These are phyloP conservation scores for Paedocypris sp. DNA, from an alignment of 2,113 vertebrate genomes.

Conservation along the genomic window DNA sequence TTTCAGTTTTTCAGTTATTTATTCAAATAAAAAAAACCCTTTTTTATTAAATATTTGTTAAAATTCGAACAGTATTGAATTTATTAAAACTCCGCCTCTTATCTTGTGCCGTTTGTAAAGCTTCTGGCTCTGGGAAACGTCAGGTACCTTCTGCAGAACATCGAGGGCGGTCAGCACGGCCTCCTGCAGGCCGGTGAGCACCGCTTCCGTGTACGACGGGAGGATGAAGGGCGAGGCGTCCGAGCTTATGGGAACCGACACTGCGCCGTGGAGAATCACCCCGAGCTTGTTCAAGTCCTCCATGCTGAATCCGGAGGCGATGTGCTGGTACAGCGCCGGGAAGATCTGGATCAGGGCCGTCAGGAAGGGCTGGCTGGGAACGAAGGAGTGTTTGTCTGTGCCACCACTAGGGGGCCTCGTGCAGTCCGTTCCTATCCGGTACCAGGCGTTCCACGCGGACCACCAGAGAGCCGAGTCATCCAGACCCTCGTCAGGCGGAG, in stretches of 20 bases:
- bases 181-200: constrained; percentile 94
- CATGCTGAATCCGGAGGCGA: constrained; percentile 93
- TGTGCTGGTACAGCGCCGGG: constrained; percentile 94
- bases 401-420: constrained; percentile 72
- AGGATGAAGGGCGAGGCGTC: constrained; percentile 97
- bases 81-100: no score
- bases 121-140: no score
- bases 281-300: constrained; percentile 89
- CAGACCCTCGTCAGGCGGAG: constrained; percentile 75
- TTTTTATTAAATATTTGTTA: no score
- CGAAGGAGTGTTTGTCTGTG: constrained; percentile 82
- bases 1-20: no score
- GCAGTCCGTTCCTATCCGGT: constrained; percentile 85
- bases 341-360: constrained; percentile 96
- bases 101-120: not conserved
- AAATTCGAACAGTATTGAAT: no score
- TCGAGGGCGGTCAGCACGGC: constrained; percentile 89
- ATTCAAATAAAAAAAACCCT: no score
- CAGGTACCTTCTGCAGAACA: constrained; percentile 89
- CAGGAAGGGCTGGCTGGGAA: constrained; percentile 96
- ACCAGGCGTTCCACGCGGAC: constrained; percentile 98
- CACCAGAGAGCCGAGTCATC: constrained; percentile 94
- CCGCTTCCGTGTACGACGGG: constrained; percentile 92
- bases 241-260: constrained; percentile 96
- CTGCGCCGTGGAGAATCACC: constrained; percentile 84